A percentile compares a stretch with the other conserved stretches of the same genome.
Evolutionary conservation across 2,113 vertebrate species (phyloP).

Genomic region (Rhinopithecus roxellana): DNA sequence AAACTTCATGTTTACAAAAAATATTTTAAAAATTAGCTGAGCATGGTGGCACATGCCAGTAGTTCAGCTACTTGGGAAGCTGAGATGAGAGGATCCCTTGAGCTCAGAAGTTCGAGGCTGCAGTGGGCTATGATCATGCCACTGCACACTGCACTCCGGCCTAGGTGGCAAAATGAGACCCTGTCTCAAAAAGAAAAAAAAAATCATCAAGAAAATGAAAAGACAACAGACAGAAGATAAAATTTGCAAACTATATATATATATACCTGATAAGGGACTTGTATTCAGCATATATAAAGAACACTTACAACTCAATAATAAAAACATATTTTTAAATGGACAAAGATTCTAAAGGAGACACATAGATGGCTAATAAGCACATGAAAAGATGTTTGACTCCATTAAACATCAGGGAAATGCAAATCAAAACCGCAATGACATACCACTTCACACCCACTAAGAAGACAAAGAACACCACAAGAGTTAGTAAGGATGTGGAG

Average conservation of each 20-base stretch:
- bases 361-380: neutral
- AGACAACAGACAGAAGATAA: neutral
- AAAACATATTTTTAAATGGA: neutral
- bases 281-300: neutral
- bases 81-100: no score
- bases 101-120: no score
- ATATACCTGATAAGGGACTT: neutral
- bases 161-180: no score
- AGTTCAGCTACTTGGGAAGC: no score
- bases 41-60: no score
- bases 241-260: neutral
- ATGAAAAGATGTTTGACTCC: neutral
- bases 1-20: no score
- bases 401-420: neutral
- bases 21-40: no score
- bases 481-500: neutral
- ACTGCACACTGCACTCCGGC: no score
- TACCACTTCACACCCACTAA: neutral
- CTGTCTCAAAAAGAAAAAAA: no score
- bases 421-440: neutral
- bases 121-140: no score
- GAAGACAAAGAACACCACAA: neutral
- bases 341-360: neutral
- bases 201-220: neutral
- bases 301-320: neutral